Base-by-base conservation (phyloP, 1,140 invertebrate genomes). In the Procambarus clarkii region DNA sequence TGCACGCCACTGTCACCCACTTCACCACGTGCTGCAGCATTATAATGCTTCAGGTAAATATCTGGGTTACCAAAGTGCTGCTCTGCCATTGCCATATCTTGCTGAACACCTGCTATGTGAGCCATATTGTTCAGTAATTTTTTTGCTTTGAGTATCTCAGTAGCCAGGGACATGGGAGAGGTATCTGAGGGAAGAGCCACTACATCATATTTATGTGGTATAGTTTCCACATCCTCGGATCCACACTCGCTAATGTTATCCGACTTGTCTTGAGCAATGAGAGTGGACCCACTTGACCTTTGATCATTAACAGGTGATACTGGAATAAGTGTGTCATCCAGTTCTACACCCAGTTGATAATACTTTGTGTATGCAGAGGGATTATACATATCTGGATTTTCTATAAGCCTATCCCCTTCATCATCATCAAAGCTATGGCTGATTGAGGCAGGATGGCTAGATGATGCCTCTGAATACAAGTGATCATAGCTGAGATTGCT, bases 391-490 rank as follows among this genome's bases (percentile, higher is more conserved):
- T 88, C 86, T 64, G 84, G 85, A 44, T 91, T 91, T 84, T 83
- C 92, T 76, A 83, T 46, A 58, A 78, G 83, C 44, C 71, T 83
- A 9, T 91, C 86, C 50, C 54, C 81, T 24, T 92, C 92, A 21
- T 88, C 91, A 21, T 92, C 92, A 78, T 91, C 85, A 80, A 92
- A 91, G 78, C 89, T 92, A 34, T 91, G 89, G 71, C 78, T 86
- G 24, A 78, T 54, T 58, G 92, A 91, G 24, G 83, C 82, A 45
- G 86, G 82, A 74, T 79, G 86, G 60, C 92, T 92, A 13, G 91
- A 89, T 84, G 92, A 92, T 83, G 91, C 78, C 48, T 88, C 86
- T 54, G 92, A 93, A 71, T 92, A 92, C 34, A 93, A 58, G 48
- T 78, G 91, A 45, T 88, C 92, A 48, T 77, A 58, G 71, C 92